phyloP scores from a whole-genome alignment of 2,888 invertebrate species.

The Rotaria socialis region DNA sequence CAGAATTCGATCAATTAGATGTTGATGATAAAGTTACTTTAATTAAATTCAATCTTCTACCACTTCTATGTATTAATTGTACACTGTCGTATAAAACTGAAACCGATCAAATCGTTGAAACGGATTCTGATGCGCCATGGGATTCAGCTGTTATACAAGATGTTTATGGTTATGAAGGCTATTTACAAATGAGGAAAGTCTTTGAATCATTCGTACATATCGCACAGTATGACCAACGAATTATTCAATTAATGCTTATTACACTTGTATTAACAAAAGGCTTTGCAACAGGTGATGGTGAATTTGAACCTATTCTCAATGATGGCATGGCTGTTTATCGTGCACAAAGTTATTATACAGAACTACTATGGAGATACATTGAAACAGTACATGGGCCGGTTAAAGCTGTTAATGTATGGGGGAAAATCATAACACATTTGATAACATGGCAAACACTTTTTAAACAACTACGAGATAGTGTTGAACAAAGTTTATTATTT shows the following conservation, averaged over 20 bases:
- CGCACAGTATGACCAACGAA: background rate
- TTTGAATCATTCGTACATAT: constrained; percentile 14
- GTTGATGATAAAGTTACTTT: background rate
- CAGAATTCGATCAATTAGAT: background rate
- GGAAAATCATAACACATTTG: background rate
- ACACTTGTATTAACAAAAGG: background rate
- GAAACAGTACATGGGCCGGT: background rate
- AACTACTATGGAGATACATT: constrained; percentile 31
- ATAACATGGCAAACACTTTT: background rate
- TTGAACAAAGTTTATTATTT: background rate
- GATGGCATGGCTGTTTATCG: constrained; percentile 8
- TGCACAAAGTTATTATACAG: constrained; percentile 3
- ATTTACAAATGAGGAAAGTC: constrained; percentile 2
- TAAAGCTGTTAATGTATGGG: background rate
- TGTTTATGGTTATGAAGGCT: background rate
- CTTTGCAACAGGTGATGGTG: background rate
- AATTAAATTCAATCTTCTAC: background rate
- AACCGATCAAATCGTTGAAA: constrained; percentile 2
- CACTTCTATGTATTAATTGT: background rate
- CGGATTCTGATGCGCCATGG: constrained; percentile 5
- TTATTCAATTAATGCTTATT: background rate
- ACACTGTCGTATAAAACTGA: constrained; percentile 13
- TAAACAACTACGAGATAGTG: constrained; percentile 1
- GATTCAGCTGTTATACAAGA: background rate
- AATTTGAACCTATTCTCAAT: background rate